Evolutionary conservation across 2,797 vertebrate species (phyloP).

Genomic region (Thripadectes ignobilis): DNA sequence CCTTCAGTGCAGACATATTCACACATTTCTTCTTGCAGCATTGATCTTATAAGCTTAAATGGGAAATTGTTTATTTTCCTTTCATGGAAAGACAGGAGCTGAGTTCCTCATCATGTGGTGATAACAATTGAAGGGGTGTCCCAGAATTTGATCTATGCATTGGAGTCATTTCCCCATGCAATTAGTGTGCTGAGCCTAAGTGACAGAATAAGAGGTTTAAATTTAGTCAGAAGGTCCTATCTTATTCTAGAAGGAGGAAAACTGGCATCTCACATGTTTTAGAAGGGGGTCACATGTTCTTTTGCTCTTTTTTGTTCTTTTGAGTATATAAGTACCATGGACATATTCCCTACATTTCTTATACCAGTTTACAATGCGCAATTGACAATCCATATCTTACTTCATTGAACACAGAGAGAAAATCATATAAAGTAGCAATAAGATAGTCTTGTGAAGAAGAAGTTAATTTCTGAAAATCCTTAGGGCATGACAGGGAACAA

Average conservation of each 20-base stretch:
- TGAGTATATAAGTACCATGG: neutral
- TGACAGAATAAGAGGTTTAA: neutral
- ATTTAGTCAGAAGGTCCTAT: neutral
- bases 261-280: neutral
- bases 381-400: neutral
- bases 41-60: neutral
- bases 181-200: neutral
- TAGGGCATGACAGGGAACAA: neutral
- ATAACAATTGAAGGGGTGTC: constrained; percentile 6
- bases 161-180: neutral
- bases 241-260: neutral
- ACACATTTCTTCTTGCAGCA: neutral
- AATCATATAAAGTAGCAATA: neutral
- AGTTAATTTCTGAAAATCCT: neutral
- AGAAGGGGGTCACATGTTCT: neutral
- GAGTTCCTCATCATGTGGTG: neutral
- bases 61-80: constrained; percentile 13
- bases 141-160: neutral
- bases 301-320: neutral
- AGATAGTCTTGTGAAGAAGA: neutral
- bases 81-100: neutral
- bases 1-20: neutral
- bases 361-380: neutral
- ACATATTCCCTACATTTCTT: neutral
- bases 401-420: neutral